Conservation (phyloP, 2,113 vertebrate genomes). For the Zosterops japonicus region DNA sequence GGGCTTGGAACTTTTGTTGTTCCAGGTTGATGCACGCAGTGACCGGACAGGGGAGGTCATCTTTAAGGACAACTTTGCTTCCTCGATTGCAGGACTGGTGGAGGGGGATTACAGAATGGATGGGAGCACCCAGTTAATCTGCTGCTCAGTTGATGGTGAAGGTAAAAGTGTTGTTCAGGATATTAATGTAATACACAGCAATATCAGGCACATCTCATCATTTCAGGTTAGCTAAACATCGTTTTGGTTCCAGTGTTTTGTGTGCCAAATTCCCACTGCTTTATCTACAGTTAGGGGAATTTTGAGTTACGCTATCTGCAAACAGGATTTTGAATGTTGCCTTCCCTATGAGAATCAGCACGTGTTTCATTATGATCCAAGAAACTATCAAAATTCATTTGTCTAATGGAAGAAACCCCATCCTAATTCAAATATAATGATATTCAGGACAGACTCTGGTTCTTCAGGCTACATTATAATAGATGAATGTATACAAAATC, state of each 20-base stretch:
- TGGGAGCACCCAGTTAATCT: conserved; percentile 91
- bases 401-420: background rate
- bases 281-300: background rate
- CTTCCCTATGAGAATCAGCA: background rate
- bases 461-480: background rate
- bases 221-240: background rate
- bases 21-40: conserved; percentile 93
- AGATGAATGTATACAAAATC: background rate
- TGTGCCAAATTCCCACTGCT: background rate
- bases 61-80: conserved; percentile 97
- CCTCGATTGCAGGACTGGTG: conserved; percentile 90
- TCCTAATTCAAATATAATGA: background rate
- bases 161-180: conserved; percentile 74
- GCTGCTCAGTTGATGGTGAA: conserved; percentile 93
- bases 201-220: background rate
- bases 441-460: background rate
- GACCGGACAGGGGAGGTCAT: conserved; percentile 97
- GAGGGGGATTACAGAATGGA: conserved; percentile 97
- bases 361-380: background rate
- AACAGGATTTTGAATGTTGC: background rate
- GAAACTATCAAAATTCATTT: background rate
- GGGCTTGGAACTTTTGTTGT: background rate
- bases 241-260: background rate
- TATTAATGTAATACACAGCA: background rate
- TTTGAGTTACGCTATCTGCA: background rate